A percentile compares a stretch with the other conserved stretches of the same genome.
These are phyloP conservation scores for Penaeus japonicus DNA, from an alignment of 1,140 invertebrate species.

Conservation along the genomic window DNA sequence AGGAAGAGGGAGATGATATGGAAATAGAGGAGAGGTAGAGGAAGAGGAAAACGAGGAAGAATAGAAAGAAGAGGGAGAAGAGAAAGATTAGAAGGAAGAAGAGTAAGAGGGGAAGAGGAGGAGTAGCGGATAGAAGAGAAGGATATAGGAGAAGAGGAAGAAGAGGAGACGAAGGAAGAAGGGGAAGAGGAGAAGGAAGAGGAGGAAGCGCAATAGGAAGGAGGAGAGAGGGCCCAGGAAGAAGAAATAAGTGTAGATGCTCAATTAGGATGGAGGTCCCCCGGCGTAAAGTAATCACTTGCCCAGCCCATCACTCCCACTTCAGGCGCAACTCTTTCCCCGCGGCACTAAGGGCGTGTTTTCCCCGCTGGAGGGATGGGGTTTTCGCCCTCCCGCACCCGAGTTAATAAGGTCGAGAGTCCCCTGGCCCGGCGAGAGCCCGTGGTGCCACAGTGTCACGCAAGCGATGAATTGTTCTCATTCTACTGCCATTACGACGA, in stretches of 20 bases:
- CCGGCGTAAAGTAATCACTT: constrained; percentile 52
- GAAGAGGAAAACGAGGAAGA: neutral
- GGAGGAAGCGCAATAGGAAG: neutral
- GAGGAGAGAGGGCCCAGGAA: neutral
- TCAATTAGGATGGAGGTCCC: constrained; percentile 50
- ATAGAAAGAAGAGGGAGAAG: neutral
- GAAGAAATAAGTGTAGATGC: constrained; percentile 46
- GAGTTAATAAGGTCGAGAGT: too few relatives aligned
- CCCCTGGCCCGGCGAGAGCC: neutral
- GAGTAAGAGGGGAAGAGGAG: neutral
- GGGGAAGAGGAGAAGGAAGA: neutral
- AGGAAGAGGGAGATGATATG: neutral
- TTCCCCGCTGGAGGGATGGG: neutral
- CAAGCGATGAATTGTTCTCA: constrained; percentile 51
- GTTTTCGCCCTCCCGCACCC: neutral
- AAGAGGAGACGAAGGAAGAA: too few relatives aligned
- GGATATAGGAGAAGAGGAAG: neutral
- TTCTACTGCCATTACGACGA: constrained; percentile 53
- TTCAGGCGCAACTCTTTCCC: constrained; percentile 36
- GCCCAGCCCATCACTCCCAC: constrained; percentile 44
- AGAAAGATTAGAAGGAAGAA: neutral
- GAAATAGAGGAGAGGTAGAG: neutral
- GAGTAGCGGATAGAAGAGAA: too few relatives aligned
- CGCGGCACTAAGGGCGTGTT: neutral
- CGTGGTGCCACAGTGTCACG: constrained; percentile 26